phyloP scores from a whole-genome alignment of 2,888 invertebrate genomes.

The Drosophila maculinotata region DNA sequence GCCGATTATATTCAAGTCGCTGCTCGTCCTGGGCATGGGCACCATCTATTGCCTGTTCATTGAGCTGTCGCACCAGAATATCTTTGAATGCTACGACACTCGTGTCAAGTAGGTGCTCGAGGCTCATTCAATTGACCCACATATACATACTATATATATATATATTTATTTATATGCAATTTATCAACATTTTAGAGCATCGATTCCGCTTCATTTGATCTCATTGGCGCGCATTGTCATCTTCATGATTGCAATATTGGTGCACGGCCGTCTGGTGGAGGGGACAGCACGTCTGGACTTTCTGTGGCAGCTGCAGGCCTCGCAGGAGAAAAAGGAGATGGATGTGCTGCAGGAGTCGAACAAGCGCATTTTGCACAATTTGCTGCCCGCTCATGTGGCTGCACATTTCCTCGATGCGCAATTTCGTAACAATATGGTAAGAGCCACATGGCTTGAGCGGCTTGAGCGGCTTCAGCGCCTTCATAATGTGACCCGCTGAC shows the following conservation, averaged over 20 bases:
- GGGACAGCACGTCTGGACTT: conserved; percentile 95
- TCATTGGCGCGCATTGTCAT: conserved; percentile 92
- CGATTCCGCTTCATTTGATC: conserved; percentile 92
- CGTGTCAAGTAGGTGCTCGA: conserved; percentile 89
- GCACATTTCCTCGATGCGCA: conserved; percentile 96
- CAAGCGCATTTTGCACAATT: conserved; percentile 94
- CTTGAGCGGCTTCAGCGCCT: not conserved
- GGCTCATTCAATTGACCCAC: conserved; percentile 22
- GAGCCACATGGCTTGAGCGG: not conserved
- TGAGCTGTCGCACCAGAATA: conserved; percentile 91
- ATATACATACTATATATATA: not conserved
- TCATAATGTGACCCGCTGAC: conserved; percentile 13
- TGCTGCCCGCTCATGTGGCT: conserved; percentile 96
- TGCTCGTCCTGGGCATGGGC: conserved; percentile 91
- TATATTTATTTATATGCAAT: conserved; percentile 4
- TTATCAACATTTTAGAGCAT: conserved; percentile 85
- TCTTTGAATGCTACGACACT: conserved; percentile 93
- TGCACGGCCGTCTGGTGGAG: conserved; percentile 93
- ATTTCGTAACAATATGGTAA: conserved; percentile 94
- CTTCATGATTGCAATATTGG: conserved; percentile 92
- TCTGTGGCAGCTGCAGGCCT: conserved; percentile 93
- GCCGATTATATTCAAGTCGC: conserved; percentile 92
- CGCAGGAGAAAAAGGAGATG: conserved; percentile 96
- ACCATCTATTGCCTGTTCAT: conserved; percentile 92
- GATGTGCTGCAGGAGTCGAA: conserved; percentile 96